Evolutionary conservation across 1,140 invertebrate species (phyloP).

Genomic region (Drosophila triauraria): DNA sequence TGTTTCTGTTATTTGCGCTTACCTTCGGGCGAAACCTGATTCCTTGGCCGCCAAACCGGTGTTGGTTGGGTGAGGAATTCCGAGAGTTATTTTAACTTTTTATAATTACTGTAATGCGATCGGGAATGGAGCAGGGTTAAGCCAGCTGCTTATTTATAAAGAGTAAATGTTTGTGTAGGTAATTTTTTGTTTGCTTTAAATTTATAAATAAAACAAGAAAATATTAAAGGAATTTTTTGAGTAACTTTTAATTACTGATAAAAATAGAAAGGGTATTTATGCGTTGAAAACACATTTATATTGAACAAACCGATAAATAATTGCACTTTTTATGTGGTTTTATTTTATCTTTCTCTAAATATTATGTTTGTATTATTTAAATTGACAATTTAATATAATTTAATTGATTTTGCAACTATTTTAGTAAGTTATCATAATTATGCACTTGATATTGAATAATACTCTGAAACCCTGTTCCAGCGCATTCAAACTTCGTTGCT

Average conservation of each 20-base stretch:
- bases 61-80: conserved; percentile 10
- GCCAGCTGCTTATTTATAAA: background rate
- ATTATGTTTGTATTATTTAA: too few relatives aligned
- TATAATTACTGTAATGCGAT: conserved; percentile 20
- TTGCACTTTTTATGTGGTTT: too few relatives aligned
- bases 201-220: too few relatives aligned
- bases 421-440: background rate
- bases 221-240: too few relatives aligned
- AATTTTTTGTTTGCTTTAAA: background rate
- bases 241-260: too few relatives aligned
- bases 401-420: too few relatives aligned
- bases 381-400: too few relatives aligned
- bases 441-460: background rate
- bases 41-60: conserved; percentile 4
- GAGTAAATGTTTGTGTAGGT: background rate
- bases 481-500: conserved; percentile 6
- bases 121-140: background rate
- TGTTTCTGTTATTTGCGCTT: conserved; percentile 43
- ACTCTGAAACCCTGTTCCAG: background rate
- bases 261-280: too few relatives aligned
- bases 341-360: too few relatives aligned
- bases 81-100: conserved; percentile 25
- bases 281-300: too few relatives aligned
- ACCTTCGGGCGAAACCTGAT: conserved; percentile 29
- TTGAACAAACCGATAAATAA: too few relatives aligned